Base-by-base conservation (phyloP, 2,797 vertebrate genomes). In the Diceros bicornis region DNA sequence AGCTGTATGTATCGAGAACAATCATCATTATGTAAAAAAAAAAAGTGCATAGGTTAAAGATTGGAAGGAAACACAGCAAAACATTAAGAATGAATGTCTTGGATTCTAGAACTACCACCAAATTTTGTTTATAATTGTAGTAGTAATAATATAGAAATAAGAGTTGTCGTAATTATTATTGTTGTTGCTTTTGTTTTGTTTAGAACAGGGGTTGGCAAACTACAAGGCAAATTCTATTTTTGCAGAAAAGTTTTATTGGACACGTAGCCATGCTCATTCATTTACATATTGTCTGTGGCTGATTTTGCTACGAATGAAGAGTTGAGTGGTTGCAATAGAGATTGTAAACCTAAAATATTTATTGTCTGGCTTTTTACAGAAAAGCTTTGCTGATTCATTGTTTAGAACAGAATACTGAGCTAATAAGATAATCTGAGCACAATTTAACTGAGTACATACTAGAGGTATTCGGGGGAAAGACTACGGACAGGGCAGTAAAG, bases 361-460 rank as follows among this genome's bases (percentile, higher is more conserved):
- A 92, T 79, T 90, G 6, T 93, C 16, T 94, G 71, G 2, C 12
- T 59, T 84, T 93, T 95, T 64, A 25, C 4, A 57, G 25, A 75
- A 21, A 88, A 72, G 14, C 18, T 74, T 62, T 62, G 37, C 13
- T n/a, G 18, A n/a, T 41, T 7, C 8, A n/a, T 92, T n/a, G 20
- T 75, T 94, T 90, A 62, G 32, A 68, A 78, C 2, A 74, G 34
- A 75, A n/a, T 37, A 34, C n/a, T 74, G 34, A 61, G 17, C 29
- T 78, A 89, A 12, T 88, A 89, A 10, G 6, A 59, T 72, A 95
- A 55, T 88, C 12, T 41, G 59, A 62, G 71, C 94, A 92, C 23
- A 87, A 16, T 62, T 91, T 44, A 37, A 44, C 50, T 94, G 4
- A 69, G 83, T 52, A 34, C 41, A 77, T 91, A 77, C 34, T 92